Evolutionary conservation across 1,140 invertebrate species (phyloP).

Genomic region (Bombus pascuorum): DNA sequence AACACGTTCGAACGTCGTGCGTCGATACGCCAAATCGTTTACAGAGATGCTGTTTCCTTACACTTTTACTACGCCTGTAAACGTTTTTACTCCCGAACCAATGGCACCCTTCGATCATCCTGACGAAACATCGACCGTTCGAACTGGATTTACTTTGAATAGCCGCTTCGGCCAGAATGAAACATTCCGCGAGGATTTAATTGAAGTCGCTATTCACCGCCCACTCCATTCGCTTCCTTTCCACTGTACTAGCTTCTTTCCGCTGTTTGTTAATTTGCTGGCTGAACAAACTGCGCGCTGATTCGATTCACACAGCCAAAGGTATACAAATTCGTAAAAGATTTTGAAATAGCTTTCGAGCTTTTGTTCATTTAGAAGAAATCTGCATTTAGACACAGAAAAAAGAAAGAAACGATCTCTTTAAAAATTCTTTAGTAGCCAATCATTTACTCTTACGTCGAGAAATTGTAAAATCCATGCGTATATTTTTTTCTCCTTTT

Average conservation of each 20-base stretch:
- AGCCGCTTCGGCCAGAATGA: background rate
- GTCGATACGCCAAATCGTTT: constrained; percentile 18
- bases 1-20: background rate
- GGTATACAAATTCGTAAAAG: background rate
- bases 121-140: background rate
- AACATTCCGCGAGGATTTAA: constrained; percentile 42
- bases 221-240: background rate
- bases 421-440: background rate
- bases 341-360: background rate
- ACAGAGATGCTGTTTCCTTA: background rate
- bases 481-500: too few relatives aligned
- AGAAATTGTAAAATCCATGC: too few relatives aligned
- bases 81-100: constrained; percentile 17
- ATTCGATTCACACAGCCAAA: background rate
- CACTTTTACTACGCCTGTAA: constrained; percentile 9
- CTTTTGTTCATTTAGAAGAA: background rate
- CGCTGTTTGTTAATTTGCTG: background rate
- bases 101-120: background rate
- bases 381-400: background rate
- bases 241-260: background rate
- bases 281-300: background rate
- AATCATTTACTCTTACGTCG: background rate
- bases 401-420: too few relatives aligned
- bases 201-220: background rate
- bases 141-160: constrained; percentile 30